Evolutionary conservation across 2,888 invertebrate species (phyloP), one percentile per base, ranked within the genome.

Genomic region (Parnassius orleans): DNA sequence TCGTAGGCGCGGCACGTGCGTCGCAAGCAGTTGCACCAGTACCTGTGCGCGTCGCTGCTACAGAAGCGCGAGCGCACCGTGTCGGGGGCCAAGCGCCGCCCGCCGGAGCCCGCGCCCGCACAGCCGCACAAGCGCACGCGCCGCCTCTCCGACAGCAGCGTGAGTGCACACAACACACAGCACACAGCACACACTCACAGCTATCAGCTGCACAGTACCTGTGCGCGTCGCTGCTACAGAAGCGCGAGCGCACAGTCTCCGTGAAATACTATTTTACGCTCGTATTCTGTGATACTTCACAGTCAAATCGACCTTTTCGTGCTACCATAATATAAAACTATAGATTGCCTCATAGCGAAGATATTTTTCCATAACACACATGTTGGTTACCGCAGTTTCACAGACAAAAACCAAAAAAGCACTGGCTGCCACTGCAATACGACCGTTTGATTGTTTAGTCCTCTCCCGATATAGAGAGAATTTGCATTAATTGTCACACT

Each of bases 1-100:
- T 19, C n/a, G 10, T 96, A 98, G 91, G 97, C 97, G 1, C 95
- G 96, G 7, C 96, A 98, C 84, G 98, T 98, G 0, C 96, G 96
- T 68, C 94, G 95, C 78, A 96, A 95, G 83, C 95, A 96, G 72
- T 88, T 97, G 48, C 92, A 93, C 68, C 94, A 94, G 76, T 97
- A 96, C 86, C 87, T 96, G 67, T 93, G 96, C 9, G 93, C 93
- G 11, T 94, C 94, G 69, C 92, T 95, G 66, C 81, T 96, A 66
- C 81, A 95, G 57, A 95, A 94, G 78, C 93, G 95, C 48, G 96
- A 96, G 80, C 93, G 95, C 64, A 95, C 95, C 75, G 92, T 93
- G 33, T 94, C 94, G 64, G 83, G 77, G 63, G 72, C 71, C 68
- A 86, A 86, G 66, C 81, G 89, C 66, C 80, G 80, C 65, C 79